A percentile compares a stretch with the other conserved stretches of the same genome.
Conservation (phyloP, 2,888 invertebrate species). For the Crematogaster levior region DNA sequence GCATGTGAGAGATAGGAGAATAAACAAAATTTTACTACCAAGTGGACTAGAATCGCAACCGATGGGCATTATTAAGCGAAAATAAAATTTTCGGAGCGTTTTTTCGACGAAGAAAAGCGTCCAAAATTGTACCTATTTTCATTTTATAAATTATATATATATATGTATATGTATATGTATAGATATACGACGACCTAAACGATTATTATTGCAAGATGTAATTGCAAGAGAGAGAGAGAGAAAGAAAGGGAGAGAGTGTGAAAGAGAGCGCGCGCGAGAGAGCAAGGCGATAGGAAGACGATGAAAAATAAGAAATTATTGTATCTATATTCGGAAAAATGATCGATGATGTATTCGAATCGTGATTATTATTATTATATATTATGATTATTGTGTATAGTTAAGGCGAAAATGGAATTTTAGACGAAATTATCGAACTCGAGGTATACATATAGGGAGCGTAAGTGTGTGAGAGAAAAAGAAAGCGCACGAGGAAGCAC, state of each 20-base stretch:
- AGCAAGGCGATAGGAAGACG: slow-evolving; percentile 57
- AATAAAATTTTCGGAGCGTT: slow-evolving; percentile 84
- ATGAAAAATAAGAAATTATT: slow-evolving; percentile 79
- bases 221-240: slow-evolving; percentile 79
- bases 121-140: slow-evolving; percentile 86
- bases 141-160: slow-evolving; percentile 85
- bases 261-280: slow-evolving; percentile 57
- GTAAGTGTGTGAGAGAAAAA: slow-evolving; percentile 51
- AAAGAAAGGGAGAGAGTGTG: slow-evolving; percentile 58
- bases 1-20: slow-evolving; percentile 68
- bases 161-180: slow-evolving; percentile 80
- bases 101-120: slow-evolving; percentile 84
- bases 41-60: slow-evolving; percentile 86
- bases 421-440: slow-evolving; percentile 77
- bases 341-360: slow-evolving; percentile 84
- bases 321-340: slow-evolving; percentile 85
- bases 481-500: slow-evolving; percentile 28
- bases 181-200: slow-evolving; percentile 84
- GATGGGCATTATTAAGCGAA: slow-evolving; percentile 85
- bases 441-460: slow-evolving; percentile 72
- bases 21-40: slow-evolving; percentile 85
- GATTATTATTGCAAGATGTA: slow-evolving; percentile 82
- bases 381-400: slow-evolving; percentile 82
- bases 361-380: slow-evolving; percentile 81
- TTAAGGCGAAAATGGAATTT: slow-evolving; percentile 80